These are phyloP conservation scores for crab-eating macaque (Macaca fascicularis) DNA, from an alignment of 2,113 vertebrate genomes.

Conservation along the genomic window T2T-MFA8v1.1 NC_088384.1:107666001-107666500, in stretches of 20 bases:
- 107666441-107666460: not conserved
- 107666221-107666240: not conserved
- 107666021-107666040: not conserved
- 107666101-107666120: not conserved
- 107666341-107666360: not conserved
- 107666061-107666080: not conserved
- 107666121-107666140: not conserved
- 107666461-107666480: not conserved
- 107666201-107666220: not conserved
- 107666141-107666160: not conserved
- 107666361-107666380: not conserved
- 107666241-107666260: not conserved
- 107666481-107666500: slow-evolving; percentile 5
- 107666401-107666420: not conserved
- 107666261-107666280: not conserved
- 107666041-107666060: not conserved
- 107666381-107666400: too few species aligned
- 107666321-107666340: not conserved
- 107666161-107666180: not conserved
- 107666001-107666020: not conserved
- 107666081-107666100: accelerated
- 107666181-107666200: not conserved
- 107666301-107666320: not conserved
- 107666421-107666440: slow-evolving; percentile 36
- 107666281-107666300: not conserved